A percentile compares a stretch with the other conserved stretches of the same genome.
Conservation (phyloP, 2,113 vertebrate genomes). For the Atractosteus spatula region DNA sequence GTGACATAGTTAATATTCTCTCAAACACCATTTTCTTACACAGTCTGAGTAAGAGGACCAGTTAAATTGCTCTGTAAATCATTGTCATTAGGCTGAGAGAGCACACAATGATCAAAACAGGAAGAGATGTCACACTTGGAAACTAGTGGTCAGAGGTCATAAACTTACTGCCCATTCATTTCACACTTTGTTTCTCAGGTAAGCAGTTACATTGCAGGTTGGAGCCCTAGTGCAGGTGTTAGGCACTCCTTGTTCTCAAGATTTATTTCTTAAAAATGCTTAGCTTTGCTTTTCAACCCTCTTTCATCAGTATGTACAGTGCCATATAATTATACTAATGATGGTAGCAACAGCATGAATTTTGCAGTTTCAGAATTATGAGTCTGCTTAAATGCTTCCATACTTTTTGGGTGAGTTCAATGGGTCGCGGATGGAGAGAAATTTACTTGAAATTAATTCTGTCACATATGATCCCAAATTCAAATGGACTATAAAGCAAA, state of each 20-base stretch:
- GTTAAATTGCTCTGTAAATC: slow-evolving; percentile 9
- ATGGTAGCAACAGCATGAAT: too few relatives aligned
- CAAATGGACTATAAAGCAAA: too few relatives aligned
- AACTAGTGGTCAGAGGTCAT: not conserved
- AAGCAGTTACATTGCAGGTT: not conserved
- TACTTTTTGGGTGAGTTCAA: too few relatives aligned
- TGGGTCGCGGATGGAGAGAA: too few relatives aligned
- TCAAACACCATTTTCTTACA: not conserved
- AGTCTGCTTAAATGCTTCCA: too few relatives aligned
- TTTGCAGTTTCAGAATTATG: too few relatives aligned
- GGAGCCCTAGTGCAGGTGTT: not conserved
- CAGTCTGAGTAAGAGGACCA: not conserved
- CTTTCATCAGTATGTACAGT: too few relatives aligned
- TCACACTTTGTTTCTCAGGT: not conserved
- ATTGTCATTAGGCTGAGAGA: not conserved
- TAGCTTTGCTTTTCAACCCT: too few relatives aligned
- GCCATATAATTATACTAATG: too few relatives aligned
- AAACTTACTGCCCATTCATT: slow-evolving; percentile 4
- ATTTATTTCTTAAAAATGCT: too few relatives aligned
- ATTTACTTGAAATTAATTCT: too few relatives aligned
- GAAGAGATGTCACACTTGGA: slow-evolving; percentile 3
- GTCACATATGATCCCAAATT: too few relatives aligned
- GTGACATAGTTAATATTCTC: slow-evolving; percentile 64
- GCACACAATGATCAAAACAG: not conserved
- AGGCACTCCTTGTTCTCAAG: not conserved